Conservation (phyloP, 2,888 invertebrate genomes). For the Tanytarsus gracilentus region DNA sequence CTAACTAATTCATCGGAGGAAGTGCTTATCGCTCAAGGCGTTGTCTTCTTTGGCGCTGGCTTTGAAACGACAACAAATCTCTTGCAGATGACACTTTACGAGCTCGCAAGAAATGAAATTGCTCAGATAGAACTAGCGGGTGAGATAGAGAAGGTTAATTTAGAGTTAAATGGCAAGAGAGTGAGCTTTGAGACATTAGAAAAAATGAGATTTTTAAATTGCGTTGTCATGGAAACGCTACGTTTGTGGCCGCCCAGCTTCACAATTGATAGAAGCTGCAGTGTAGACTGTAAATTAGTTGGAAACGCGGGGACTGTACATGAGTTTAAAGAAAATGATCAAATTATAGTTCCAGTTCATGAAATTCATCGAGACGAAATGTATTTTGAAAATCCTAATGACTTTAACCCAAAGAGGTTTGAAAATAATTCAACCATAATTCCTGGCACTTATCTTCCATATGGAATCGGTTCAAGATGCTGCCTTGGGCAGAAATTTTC, state of each 20-base stretch:
- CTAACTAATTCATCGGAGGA: too few species aligned
- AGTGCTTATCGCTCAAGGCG: conserved; percentile 30
- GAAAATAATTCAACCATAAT: conserved; percentile 48
- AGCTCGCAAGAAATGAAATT: conserved; percentile 50
- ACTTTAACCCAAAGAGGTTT: conserved; percentile 53
- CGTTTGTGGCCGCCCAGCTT: conserved; percentile 45
- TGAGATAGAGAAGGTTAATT: conserved; percentile 47
- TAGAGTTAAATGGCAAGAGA: conserved; percentile 38
- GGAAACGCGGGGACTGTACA: conserved; percentile 32
- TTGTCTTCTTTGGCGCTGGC: conserved; percentile 50
- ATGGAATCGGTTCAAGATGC: conserved; percentile 52
- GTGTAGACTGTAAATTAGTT: conserved; percentile 44
- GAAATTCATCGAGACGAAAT: conserved; percentile 47
- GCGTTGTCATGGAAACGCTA: conserved; percentile 49
- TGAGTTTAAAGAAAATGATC: conserved; percentile 29
- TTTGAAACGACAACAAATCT: conserved; percentile 46
- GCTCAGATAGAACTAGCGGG: conserved; percentile 47
- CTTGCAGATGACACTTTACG: conserved; percentile 48
- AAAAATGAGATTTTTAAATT: conserved; percentile 52
- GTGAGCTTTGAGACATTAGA: conserved; percentile 47
- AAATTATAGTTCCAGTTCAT: conserved; percentile 40
- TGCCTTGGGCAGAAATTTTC: conserved; percentile 46
- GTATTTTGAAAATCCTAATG: conserved; percentile 47
- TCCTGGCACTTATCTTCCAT: conserved; percentile 47
- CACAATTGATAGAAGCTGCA: conserved; percentile 44